Evolutionary conservation across 2,888 invertebrate genomes (phyloP).

Genomic region (Sesamia inferens): DNA sequence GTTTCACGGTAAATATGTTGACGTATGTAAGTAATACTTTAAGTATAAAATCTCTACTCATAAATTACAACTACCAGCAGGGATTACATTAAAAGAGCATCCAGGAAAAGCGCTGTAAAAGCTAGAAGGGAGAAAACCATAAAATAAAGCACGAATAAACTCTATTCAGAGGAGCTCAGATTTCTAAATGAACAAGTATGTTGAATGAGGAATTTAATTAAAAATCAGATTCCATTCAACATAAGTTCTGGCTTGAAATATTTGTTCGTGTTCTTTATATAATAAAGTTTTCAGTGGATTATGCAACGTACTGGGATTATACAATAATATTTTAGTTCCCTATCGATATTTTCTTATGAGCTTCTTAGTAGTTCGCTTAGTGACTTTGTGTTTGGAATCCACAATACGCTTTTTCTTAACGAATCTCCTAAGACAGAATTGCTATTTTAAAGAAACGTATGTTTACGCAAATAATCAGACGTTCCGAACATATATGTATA

Average conservation of each 20-base stretch:
- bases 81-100: conserved; percentile 39
- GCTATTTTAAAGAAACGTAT: neutral
- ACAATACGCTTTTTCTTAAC: conserved; percentile 7
- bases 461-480: neutral
- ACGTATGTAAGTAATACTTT: conserved; percentile 24
- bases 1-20: conserved; percentile 9
- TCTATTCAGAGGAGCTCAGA: conserved; percentile 51
- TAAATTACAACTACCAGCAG: conserved; percentile 20
- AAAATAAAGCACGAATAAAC: conserved; percentile 53
- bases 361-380: conserved; percentile 8
- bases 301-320: conserved; percentile 1
- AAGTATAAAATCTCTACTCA: conserved; percentile 24
- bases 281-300: conserved; percentile 37
- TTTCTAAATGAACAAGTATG: conserved; percentile 63
- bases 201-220: conserved; percentile 63
- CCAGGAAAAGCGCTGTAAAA: conserved; percentile 31
- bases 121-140: conserved; percentile 37
- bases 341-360: conserved; percentile 35
- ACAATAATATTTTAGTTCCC: conserved; percentile 18
- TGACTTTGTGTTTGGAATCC: conserved; percentile 13
- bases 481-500: neutral
- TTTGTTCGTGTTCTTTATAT: conserved; percentile 46
- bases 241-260: conserved; percentile 51
- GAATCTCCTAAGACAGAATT: neutral
- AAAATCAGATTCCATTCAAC: conserved; percentile 62